Percentiles rank a stretch among this genome's conserved stretches.
These are phyloP conservation scores for Baccha elongata DNA, from an alignment of 2,888 invertebrate genomes.

Conservation along the genomic window DNA sequence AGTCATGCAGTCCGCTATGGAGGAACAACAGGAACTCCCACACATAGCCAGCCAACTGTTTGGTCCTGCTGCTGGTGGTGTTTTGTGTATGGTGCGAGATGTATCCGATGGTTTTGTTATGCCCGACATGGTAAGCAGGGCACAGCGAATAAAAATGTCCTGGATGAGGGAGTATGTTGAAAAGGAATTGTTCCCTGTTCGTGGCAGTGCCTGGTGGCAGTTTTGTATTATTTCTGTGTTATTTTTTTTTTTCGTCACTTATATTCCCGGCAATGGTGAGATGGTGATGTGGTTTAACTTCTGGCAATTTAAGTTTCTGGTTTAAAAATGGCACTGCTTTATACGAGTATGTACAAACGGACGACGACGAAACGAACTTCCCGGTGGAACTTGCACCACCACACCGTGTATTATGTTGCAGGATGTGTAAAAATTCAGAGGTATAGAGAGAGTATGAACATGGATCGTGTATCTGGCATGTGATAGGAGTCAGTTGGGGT, in stretches of 20 bases:
- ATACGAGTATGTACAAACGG: background rate
- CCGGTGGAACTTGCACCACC: slow-evolving; percentile 20
- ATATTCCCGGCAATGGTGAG: slow-evolving; percentile 21
- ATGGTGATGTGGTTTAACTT: slow-evolving; percentile 60
- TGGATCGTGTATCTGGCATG: slow-evolving; percentile 38
- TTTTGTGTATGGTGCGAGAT: slow-evolving; percentile 35
- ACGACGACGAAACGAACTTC: background rate
- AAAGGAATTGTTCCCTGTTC: slow-evolving; percentile 65
- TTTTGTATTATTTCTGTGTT: slow-evolving; percentile 6
- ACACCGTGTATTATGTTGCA: background rate
- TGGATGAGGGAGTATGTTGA: slow-evolving; percentile 64
- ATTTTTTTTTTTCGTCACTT: slow-evolving; percentile 14
- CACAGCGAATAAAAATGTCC: slow-evolving; percentile 67
- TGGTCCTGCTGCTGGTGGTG: slow-evolving; percentile 10
- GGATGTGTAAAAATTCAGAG: slow-evolving; percentile 1
- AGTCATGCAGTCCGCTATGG: slow-evolving; percentile 53
- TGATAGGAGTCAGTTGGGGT: slow-evolving; percentile 23
- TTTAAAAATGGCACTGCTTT: slow-evolving; percentile 57
- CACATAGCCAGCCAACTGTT: slow-evolving; percentile 18
- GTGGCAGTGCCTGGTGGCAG: slow-evolving; percentile 46
- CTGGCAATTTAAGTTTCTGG: slow-evolving; percentile 69
- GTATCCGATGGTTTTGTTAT: slow-evolving; percentile 52
- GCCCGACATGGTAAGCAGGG: slow-evolving; percentile 67
- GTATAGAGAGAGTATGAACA: background rate
- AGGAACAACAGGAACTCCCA: slow-evolving; percentile 46